A percentile compares a stretch with the other conserved stretches of the same genome.
Evolutionary conservation across 2,888 invertebrate species (phyloP).

Genomic region (Troglohyphantes excavatus): DNA sequence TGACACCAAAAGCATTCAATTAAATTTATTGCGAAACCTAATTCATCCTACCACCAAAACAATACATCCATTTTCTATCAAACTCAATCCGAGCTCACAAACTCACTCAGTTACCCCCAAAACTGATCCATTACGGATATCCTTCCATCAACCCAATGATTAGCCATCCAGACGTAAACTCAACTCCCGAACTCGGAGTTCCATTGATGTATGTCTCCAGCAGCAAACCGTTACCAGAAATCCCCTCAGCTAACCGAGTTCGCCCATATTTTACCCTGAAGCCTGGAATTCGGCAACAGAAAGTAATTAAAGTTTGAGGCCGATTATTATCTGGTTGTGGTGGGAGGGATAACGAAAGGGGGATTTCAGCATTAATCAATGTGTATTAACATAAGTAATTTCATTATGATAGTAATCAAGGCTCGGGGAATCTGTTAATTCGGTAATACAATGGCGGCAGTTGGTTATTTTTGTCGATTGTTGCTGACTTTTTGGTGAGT

Average conservation of each 20-base stretch:
- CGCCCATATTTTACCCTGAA: constrained; percentile 44
- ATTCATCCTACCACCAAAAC: no score
- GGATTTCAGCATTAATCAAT: constrained; percentile 42
- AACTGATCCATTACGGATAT: constrained; percentile 29
- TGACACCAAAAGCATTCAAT: no score
- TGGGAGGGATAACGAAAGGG: not conserved
- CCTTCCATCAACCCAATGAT: constrained; percentile 17
- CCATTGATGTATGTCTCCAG: constrained; percentile 42
- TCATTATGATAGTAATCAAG: constrained; percentile 39
- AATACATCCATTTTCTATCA: no score
- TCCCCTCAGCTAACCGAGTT: constrained; percentile 36
- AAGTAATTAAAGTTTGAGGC: constrained; percentile 64
- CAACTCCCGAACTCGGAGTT: constrained; percentile 2
- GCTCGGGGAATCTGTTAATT: not conserved
- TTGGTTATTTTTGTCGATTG: constrained; percentile 13
- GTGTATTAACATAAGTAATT: constrained; percentile 50
- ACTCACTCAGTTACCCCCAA: not conserved
- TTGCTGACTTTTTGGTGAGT: not conserved
- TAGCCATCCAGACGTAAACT: constrained; percentile 8
- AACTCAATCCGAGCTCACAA: not conserved
- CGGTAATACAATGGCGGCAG: not conserved
- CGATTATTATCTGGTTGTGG: constrained; percentile 27
- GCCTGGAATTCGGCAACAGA: constrained; percentile 10
- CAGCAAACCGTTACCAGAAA: not conserved
- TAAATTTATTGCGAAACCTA: no score